Base-by-base conservation (phyloP, 2,888 invertebrate genomes). In the Tineola bisselliella region DNA sequence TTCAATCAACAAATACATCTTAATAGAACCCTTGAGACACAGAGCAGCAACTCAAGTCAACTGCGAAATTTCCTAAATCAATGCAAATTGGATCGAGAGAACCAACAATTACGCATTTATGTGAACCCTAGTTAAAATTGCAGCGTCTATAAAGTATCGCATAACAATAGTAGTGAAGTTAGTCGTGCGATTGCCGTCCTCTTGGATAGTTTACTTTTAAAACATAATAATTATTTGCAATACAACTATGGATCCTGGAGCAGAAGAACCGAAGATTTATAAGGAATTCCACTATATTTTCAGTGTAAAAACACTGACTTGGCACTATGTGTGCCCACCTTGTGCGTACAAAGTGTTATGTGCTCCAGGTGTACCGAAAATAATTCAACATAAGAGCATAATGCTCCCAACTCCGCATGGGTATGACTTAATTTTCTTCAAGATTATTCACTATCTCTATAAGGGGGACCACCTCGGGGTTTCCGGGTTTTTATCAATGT, bases 11-110 rank as follows among this genome's bases (percentile, higher is more conserved):
- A n/a, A n/a, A n/a, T n/a, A n/a, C n/a, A n/a, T n/a, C n/a, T n/a
- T 60, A 63, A 60, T 56, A 25, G 25, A 6, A 25, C 6, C 25
- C 25, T 25, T 25, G 25, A 25, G 4, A 6, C 25, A 25, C 33
- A 18, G 2, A 18, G 2, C 44, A 58, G 11, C 38, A n/a, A 57
- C 38, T 62, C 8, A 60, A 57, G 13, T 3, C 12, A 10, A 59
- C 25, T 25, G 25, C 6, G 6, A 25, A 6, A 25, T 25, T 63
- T n/a, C n/a, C 12, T 61, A 19, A 17, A 15, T 18, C 18, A 11
- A 31, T 13, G 61, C 44, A 57, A 10, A 63, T 54, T 57, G 30
- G 17, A 19, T 52, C 52, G 25, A 19, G 25, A 25, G 25, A 13
- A 19, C 8, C n/a, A 52, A 13, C 18, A 13, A 52, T 10, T 52